A percentile compares a stretch with the other conserved stretches of the same genome.
phyloP scores from a whole-genome alignment of 1,140 invertebrate genomes.

The Hyles vespertilio region DNA sequence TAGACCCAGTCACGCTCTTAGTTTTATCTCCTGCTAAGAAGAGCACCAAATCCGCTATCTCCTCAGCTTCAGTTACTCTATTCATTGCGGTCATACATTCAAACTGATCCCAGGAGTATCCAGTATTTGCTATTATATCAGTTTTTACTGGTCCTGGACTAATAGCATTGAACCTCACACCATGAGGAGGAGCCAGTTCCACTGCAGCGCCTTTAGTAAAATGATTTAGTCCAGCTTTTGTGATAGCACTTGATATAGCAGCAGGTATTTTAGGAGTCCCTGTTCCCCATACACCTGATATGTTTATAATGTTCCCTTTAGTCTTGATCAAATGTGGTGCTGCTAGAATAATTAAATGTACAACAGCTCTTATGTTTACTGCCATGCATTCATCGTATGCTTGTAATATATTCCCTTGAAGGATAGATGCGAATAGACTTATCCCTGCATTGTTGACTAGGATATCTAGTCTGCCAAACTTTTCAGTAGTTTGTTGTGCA shows the following conservation, averaged over 20 bases:
- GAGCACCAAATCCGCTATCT: not conserved
- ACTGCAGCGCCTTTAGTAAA: not conserved
- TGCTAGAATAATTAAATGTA: conserved; percentile 81
- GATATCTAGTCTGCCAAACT: conserved; percentile 78
- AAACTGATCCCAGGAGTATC: not conserved
- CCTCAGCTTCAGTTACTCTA: not conserved
- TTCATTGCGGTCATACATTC: not conserved
- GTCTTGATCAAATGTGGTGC: conserved; percentile 81
- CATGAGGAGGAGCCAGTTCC: conserved; percentile 2
- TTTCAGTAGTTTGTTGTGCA: conserved; percentile 74
- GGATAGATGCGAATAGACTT: conserved; percentile 78
- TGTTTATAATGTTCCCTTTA: conserved; percentile 84
- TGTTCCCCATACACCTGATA: conserved; percentile 83
- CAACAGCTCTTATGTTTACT: conserved; percentile 81
- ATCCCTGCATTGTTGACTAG: conserved; percentile 86
- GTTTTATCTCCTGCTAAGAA: conserved; percentile 2
- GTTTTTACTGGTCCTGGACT: conserved; percentile 5
- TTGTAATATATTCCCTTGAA: conserved; percentile 80
- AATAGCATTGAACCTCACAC: conserved; percentile 4
- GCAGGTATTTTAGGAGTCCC: no score
- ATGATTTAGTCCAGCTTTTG: conserved; percentile 1
- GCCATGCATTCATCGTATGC: conserved; percentile 82
- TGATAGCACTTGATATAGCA: conserved; percentile 58
- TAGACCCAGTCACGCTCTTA: not conserved
- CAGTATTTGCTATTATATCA: not conserved